These are phyloP conservation scores for Drosophila serrata DNA, from an alignment of 1,140 invertebrate genomes.

Conservation along the genomic window DNA sequence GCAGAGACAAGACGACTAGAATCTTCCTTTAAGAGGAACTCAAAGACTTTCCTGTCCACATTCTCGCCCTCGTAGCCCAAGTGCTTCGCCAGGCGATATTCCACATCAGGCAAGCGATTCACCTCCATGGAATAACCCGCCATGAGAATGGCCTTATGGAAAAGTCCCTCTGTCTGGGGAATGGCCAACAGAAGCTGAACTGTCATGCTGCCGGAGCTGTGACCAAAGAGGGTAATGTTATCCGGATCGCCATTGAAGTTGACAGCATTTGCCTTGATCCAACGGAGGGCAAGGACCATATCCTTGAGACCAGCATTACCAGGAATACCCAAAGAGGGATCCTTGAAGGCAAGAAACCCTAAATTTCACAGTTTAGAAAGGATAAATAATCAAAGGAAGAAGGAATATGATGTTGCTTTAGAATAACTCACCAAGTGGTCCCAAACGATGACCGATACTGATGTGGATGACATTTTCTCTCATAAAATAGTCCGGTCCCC, in stretches of 20 bases:
- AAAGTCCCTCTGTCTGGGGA: constrained; percentile 85
- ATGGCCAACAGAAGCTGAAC: constrained; percentile 73
- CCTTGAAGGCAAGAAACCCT: constrained; percentile 87
- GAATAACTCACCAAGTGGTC: constrained; percentile 1
- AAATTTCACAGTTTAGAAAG: no score
- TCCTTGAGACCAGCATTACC: constrained; percentile 87
- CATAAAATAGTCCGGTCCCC: constrained; percentile 87
- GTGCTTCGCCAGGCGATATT: constrained; percentile 69
- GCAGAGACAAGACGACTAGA: constrained; percentile 25
- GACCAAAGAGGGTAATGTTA: constrained; percentile 87
- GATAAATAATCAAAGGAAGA: background rate
- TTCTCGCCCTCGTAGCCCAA: constrained; percentile 69
- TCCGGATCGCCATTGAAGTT: constrained; percentile 88
- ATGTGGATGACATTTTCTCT: constrained; percentile 84
- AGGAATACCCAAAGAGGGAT: constrained; percentile 86
- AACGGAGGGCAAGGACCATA: constrained; percentile 86
- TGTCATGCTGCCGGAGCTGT: constrained; percentile 85
- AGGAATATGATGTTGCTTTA: no score
- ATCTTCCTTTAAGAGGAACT: constrained; percentile 49
- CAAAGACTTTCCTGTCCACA: constrained; percentile 41
- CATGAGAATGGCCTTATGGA: constrained; percentile 87
- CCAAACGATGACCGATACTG: background rate
- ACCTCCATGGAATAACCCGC: constrained; percentile 85
- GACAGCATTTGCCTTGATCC: constrained; percentile 87
- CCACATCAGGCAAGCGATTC: constrained; percentile 31